Conservation (phyloP, 2,797 vertebrate genomes). For the Amniataba percoides region DNA sequence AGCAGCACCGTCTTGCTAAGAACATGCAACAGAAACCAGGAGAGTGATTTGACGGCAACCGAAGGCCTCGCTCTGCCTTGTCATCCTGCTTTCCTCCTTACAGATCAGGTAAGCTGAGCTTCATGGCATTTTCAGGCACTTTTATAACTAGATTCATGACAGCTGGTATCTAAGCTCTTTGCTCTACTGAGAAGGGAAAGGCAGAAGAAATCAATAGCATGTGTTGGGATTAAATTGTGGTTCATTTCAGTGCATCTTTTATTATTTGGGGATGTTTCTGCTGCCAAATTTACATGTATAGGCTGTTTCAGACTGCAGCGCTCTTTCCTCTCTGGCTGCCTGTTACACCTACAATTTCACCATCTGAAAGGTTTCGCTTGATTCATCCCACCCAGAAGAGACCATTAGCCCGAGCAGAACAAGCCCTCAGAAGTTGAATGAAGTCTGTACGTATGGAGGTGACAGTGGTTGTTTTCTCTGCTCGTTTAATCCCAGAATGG, state of each 20-base stretch:
- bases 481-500: conserved; percentile 52
- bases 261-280: conserved; percentile 23
- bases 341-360: conserved; percentile 5
- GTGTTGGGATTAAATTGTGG: conserved; percentile 13
- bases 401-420: conserved; percentile 2
- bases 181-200: conserved; percentile 2
- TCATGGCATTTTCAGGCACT: conserved; percentile 13
- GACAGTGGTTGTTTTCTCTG: conserved; percentile 42
- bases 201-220: neutral
- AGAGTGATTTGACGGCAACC: conserved; percentile 12
- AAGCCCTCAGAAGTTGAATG: conserved; percentile 30
- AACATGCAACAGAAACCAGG: conserved; percentile 59
- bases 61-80: conserved; percentile 22
- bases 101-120: conserved; percentile 54
- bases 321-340: neutral
- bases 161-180: neutral
- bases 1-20: conserved; percentile 52
- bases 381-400: neutral
- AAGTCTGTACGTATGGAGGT: conserved; percentile 17
- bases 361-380: neutral
- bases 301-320: neutral
- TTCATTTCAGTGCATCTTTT: conserved; percentile 14
- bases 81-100: neutral
- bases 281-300: neutral
- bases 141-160: neutral